These are phyloP conservation scores for Mercenaria mercenaria DNA, from an alignment of 1,140 invertebrate genomes.

Conservation along the genomic window DNA sequence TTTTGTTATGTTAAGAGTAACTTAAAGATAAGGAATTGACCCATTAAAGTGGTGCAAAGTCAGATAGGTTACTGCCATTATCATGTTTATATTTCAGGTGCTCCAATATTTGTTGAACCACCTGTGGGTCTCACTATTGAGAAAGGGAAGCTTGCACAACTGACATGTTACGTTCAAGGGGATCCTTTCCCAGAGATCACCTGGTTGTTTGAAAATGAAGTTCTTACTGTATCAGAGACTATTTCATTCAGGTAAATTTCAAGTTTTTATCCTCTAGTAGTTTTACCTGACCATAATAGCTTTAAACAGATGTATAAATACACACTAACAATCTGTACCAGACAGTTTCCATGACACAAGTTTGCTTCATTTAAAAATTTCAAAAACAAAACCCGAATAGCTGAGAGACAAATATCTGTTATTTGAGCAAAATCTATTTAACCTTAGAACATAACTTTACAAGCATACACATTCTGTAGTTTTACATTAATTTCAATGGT, in stretches of 20 bases:
- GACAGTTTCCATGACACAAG: background rate
- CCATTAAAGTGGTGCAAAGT: too few relatives aligned
- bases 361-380: too few relatives aligned
- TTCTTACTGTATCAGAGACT: conserved; percentile 47
- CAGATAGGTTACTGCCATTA: too few relatives aligned
- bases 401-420: too few relatives aligned
- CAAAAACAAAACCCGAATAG: too few relatives aligned
- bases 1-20: too few relatives aligned
- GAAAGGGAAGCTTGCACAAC: conserved; percentile 74
- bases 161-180: conserved; percentile 76
- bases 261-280: too few relatives aligned
- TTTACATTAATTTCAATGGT: too few relatives aligned
- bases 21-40: too few relatives aligned
- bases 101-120: conserved; percentile 78
- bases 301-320: background rate
- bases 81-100: conserved; percentile 78
- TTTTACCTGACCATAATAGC: background rate
- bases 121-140: conserved; percentile 71
- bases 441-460: too few relatives aligned
- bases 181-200: conserved; percentile 74
- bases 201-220: conserved; percentile 75
- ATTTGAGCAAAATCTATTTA: too few relatives aligned
- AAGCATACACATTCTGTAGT: too few relatives aligned
- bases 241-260: conserved; percentile 69
- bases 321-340: background rate